These are phyloP conservation scores for Apodemia hepburni DNA, from an alignment of 2,888 invertebrate species.

Conservation along the genomic window DNA sequence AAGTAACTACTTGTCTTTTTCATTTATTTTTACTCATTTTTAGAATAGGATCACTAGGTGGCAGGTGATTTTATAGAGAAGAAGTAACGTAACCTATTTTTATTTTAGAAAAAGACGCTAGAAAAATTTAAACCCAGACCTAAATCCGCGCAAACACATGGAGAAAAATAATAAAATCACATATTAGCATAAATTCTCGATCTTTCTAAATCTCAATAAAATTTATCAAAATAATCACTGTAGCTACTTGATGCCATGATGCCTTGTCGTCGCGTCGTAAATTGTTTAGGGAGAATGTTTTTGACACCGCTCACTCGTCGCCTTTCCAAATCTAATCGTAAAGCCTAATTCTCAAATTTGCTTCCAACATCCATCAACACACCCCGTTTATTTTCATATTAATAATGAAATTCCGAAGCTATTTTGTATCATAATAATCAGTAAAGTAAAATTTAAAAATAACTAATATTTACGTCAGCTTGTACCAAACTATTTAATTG, in stretches of 20 bases:
- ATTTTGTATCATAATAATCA: background rate
- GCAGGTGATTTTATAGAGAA: too few species aligned
- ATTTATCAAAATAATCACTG: background rate
- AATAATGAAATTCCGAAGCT: conserved; percentile 12
- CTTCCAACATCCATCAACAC: conserved; percentile 33
- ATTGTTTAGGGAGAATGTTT: conserved; percentile 38
- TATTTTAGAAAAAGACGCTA: too few species aligned
- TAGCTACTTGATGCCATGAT: background rate
- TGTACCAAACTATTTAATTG: too few species aligned
- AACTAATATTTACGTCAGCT: too few species aligned
- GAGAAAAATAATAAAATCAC: too few species aligned
- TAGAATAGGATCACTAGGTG: too few species aligned
- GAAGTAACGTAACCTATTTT: too few species aligned
- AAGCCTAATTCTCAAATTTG: conserved; percentile 32
- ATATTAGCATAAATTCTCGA: too few species aligned
- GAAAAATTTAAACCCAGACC: too few species aligned
- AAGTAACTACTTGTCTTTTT: too few species aligned
- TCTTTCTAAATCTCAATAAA: background rate
- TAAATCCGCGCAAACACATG: too few species aligned
- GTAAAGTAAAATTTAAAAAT: background rate
- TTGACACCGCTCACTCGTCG: conserved; percentile 47
- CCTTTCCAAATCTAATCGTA: conserved; percentile 54
- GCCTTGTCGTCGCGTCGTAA: background rate
- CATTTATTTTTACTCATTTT: too few species aligned
- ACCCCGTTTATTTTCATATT: conserved; percentile 25